Percentiles rank a stretch among this genome's conserved stretches.
Conservation (phyloP, 2,888 invertebrate genomes). For the Drosophila nigricruria region DNA sequence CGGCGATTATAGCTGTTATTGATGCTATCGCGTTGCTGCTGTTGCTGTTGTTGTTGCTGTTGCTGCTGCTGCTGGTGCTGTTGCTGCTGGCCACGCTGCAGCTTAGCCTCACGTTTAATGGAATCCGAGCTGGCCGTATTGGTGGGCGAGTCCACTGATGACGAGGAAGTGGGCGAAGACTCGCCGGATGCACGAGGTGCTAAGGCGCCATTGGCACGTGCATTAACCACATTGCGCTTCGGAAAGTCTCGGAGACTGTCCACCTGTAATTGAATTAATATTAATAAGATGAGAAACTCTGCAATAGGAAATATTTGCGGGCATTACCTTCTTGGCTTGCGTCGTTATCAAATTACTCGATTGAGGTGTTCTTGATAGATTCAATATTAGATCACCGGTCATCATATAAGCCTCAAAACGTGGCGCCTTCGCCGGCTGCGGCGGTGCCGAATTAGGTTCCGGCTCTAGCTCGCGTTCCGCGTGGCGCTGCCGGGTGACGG, state of each 20-base stretch:
- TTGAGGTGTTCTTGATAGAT: constrained; percentile 93
- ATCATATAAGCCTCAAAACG: constrained; percentile 98
- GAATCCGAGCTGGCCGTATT: constrained; percentile 83
- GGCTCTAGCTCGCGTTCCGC: constrained; percentile 62
- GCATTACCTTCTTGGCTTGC: constrained; percentile 84
- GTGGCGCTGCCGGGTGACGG: constrained; percentile 58
- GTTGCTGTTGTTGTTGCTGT: constrained; percentile 58
- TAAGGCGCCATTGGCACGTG: constrained; percentile 84
- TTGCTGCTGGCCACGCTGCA: constrained; percentile 60
- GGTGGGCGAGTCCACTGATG: constrained; percentile 84
- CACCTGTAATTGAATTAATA: constrained; percentile 64
- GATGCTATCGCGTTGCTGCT: constrained; percentile 81
- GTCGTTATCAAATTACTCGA: constrained; percentile 88
- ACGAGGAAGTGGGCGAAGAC: constrained; percentile 85
- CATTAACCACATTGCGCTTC: constrained; percentile 69
- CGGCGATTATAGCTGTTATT: constrained; percentile 84
- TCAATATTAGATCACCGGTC: constrained; percentile 98
- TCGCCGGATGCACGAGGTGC: constrained; percentile 85
- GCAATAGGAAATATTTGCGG: background rate
- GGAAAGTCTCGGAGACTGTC: constrained; percentile 85
- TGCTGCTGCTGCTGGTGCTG: constrained; percentile 48
- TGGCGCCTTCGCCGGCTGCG: constrained; percentile 83
- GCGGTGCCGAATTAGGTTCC: constrained; percentile 83
- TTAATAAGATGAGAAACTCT: background rate
- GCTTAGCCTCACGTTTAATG: constrained; percentile 74